These are phyloP conservation scores for Plectrocnemia conspersa DNA, from an alignment of 1,140 invertebrate genomes.

Conservation along the genomic window DNA sequence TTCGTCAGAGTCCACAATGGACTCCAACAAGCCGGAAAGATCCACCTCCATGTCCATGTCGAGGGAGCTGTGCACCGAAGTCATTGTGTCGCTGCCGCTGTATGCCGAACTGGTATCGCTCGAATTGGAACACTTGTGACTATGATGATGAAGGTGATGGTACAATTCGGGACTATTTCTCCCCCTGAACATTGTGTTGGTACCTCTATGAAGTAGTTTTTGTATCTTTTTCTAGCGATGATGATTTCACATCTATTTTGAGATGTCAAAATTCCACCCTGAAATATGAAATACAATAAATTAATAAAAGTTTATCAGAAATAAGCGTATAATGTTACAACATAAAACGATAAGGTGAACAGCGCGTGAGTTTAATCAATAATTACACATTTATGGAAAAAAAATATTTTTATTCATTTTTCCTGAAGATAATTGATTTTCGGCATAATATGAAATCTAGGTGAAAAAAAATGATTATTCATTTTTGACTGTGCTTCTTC, in stretches of 20 bases:
- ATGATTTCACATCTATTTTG: background rate
- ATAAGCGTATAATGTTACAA: too few relatives aligned
- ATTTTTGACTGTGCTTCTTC: too few relatives aligned
- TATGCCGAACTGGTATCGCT: constrained; percentile 94
- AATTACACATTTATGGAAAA: too few relatives aligned
- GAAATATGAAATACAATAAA: too few relatives aligned
- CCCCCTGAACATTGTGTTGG: constrained; percentile 53
- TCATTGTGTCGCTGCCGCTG: constrained; percentile 94
- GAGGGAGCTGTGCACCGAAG: constrained; percentile 79
- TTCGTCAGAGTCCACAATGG: constrained; percentile 91
- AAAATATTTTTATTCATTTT: too few relatives aligned
- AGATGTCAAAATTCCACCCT: too few relatives aligned
- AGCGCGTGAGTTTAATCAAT: too few relatives aligned
- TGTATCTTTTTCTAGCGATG: background rate
- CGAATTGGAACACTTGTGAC: constrained; percentile 82
- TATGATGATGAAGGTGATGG: constrained; percentile 78
- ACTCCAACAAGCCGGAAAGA: constrained; percentile 87
- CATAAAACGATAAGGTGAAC: too few relatives aligned
- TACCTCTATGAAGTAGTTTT: constrained; percentile 32
- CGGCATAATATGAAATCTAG: too few relatives aligned
- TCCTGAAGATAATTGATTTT: too few relatives aligned
- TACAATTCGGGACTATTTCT: constrained; percentile 61
- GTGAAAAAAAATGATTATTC: too few relatives aligned
- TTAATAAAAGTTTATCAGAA: background rate
- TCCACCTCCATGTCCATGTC: constrained; percentile 87